phyloP scores from a whole-genome alignment of 2,797 vertebrate genomes.

The Fringilla coelebs region DNA sequence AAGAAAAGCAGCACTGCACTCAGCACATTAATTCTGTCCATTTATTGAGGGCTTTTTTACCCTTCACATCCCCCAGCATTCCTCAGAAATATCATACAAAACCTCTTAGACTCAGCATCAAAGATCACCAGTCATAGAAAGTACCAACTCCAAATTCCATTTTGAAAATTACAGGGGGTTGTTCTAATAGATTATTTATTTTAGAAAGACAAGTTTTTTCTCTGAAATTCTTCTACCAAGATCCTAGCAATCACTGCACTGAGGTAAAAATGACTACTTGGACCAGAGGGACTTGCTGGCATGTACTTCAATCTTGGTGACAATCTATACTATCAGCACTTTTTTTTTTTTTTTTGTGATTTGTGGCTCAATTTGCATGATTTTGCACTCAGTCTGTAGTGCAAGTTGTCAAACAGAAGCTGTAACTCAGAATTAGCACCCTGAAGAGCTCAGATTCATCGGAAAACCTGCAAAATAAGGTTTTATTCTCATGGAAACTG shows the following conservation, averaged over 20 bases:
- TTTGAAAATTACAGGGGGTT: conserved; percentile 19
- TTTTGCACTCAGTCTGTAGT: conserved; percentile 28
- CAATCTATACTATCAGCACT: neutral
- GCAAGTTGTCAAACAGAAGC: neutral
- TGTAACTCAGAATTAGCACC: conserved; percentile 48
- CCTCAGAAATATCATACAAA: neutral
- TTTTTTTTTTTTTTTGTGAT: neutral
- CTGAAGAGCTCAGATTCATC: neutral
- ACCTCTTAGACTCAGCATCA: neutral
- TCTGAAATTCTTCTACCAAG: neutral
- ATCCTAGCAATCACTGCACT: neutral
- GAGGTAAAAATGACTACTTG: neutral
- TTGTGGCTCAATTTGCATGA: conserved; percentile 37
- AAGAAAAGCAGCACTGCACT: neutral
- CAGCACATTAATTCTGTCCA: neutral
- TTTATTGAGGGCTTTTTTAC: neutral
- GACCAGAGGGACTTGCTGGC: neutral
- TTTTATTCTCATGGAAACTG: neutral
- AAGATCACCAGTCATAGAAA: neutral
- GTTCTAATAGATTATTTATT: conserved; percentile 27
- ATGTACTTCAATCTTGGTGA: neutral
- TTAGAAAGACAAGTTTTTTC: neutral
- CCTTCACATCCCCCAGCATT: neutral
- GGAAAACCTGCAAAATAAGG: conserved; percentile 3
- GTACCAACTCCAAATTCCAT: neutral